phyloP scores from a whole-genome alignment of 1,140 invertebrate species.

The Delia radicum region DNA sequence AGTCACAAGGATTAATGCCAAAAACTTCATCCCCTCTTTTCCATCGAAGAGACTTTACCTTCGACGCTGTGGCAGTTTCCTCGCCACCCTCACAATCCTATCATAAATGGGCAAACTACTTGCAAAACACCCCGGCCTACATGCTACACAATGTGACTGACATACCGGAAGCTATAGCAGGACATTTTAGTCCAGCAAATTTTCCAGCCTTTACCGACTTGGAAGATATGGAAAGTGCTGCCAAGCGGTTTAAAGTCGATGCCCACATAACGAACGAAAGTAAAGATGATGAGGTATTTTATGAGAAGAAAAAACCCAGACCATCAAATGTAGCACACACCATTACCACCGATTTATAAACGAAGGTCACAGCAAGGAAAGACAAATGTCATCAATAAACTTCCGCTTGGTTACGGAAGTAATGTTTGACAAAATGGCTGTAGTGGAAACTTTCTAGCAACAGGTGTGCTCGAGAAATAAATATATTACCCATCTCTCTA shows the following conservation, averaged over 20 bases:
- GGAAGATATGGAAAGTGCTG: constrained; percentile 47
- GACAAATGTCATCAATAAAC: not conserved
- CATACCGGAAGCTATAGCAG: constrained; percentile 50
- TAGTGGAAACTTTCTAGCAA: not conserved
- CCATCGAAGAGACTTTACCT: constrained; percentile 26
- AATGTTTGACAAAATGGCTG: not conserved
- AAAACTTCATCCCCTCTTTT: constrained; percentile 48
- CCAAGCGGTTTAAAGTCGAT: constrained; percentile 39
- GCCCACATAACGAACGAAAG: not conserved
- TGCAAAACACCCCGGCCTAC: constrained; percentile 44
- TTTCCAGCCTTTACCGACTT: constrained; percentile 47
- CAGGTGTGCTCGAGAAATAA: constrained; percentile 8
- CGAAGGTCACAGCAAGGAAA: not conserved
- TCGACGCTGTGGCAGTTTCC: not conserved
- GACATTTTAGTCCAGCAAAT: constrained; percentile 43
- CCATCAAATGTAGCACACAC: constrained; percentile 14
- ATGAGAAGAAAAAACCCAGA: not conserved
- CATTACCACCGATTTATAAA: not conserved
- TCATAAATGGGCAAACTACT: constrained; percentile 46
- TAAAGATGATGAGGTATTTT: constrained; percentile 8
- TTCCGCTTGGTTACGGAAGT: not conserved
- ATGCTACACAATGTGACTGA: constrained; percentile 47
- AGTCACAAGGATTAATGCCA: constrained; percentile 42
- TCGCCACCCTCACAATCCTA: constrained; percentile 33
- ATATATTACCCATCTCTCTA: not conserved